These are phyloP conservation scores for Leptobrachium ailaonicum DNA, from an alignment of 2,113 vertebrate species.

Conservation along the genomic window DNA sequence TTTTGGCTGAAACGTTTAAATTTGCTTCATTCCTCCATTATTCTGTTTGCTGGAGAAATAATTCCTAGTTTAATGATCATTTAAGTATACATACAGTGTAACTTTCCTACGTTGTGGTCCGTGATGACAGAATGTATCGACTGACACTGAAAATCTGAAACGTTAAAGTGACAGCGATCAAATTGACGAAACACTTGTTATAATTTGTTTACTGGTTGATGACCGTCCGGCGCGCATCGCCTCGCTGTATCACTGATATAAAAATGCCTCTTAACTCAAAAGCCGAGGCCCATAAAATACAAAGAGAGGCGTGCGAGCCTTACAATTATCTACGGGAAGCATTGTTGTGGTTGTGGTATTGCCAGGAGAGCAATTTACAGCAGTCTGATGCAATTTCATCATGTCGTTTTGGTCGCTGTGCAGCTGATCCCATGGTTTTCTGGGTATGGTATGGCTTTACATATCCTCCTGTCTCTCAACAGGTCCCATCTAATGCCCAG, in stretches of 20 bases:
- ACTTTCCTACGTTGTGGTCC: background rate
- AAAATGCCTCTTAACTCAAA: background rate
- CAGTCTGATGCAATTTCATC: background rate
- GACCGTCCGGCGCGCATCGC: background rate
- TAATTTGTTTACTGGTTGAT: background rate
- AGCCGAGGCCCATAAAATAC: background rate
- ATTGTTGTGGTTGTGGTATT: background rate
- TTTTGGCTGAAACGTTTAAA: too few relatives aligned
- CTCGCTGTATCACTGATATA: background rate
- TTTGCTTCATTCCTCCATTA: too few relatives aligned
- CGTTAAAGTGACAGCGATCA: background rate
- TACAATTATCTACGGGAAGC: background rate
- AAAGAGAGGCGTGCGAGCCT: background rate
- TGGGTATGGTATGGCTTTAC: background rate
- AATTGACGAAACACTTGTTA: background rate
- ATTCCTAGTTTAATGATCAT: too few relatives aligned
- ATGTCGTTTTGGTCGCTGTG: too few relatives aligned
- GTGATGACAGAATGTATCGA: background rate
- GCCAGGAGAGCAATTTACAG: background rate
- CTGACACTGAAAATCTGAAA: background rate
- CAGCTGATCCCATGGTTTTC: too few relatives aligned
- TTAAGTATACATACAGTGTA: too few relatives aligned
- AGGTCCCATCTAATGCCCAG: slow-evolving; percentile 99
- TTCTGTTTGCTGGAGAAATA: too few relatives aligned
- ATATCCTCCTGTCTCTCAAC: slow-evolving; percentile 32